phyloP scores from a whole-genome alignment of 2,797 vertebrate species.

The Poeciliopsis infans region DNA sequence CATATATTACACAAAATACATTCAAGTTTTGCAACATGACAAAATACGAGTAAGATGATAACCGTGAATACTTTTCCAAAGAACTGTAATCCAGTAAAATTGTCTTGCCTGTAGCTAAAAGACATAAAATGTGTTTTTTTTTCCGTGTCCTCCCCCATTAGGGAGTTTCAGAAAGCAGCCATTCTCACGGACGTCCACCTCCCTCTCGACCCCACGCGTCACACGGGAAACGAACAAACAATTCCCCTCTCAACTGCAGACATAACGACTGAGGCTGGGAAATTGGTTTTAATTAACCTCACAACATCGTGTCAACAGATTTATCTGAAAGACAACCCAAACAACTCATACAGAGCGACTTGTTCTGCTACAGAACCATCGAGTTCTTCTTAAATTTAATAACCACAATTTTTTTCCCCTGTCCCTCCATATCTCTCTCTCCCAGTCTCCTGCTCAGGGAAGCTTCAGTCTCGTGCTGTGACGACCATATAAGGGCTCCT shows the following conservation, averaged over 20 bases:
- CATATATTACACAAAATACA: neutral
- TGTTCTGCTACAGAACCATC: slow-evolving; percentile 32
- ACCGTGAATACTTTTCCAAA: neutral
- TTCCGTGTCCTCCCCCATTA: slow-evolving; percentile 6
- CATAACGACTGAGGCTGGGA: slow-evolving; percentile 52
- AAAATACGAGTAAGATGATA: neutral
- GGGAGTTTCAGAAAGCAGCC: slow-evolving; percentile 57
- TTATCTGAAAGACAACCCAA: slow-evolving; percentile 19
- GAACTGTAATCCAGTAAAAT: neutral
- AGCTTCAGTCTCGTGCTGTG: slow-evolving; percentile 75
- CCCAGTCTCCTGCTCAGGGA: slow-evolving; percentile 46
- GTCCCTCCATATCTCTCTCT: slow-evolving; percentile 24
- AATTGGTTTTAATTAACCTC: slow-evolving; percentile 38
- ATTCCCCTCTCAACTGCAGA: slow-evolving; percentile 45
- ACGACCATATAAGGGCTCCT: slow-evolving; percentile 96
- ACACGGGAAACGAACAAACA: slow-evolving; percentile 62
- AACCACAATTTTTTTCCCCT: slow-evolving; percentile 26
- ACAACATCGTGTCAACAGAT: slow-evolving; percentile 14
- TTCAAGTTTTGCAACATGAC: neutral
- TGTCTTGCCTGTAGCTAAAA: slow-evolving; percentile 33
- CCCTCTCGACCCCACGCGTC: slow-evolving; percentile 46
- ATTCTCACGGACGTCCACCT: slow-evolving; percentile 70
- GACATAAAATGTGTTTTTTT: slow-evolving; percentile 53
- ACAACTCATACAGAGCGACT: slow-evolving; percentile 15
- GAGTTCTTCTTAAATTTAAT: slow-evolving; percentile 59